These are phyloP conservation scores for Aplodontia rufa DNA, from an alignment of 2,113 vertebrate species.

Conservation along the genomic window DNA sequence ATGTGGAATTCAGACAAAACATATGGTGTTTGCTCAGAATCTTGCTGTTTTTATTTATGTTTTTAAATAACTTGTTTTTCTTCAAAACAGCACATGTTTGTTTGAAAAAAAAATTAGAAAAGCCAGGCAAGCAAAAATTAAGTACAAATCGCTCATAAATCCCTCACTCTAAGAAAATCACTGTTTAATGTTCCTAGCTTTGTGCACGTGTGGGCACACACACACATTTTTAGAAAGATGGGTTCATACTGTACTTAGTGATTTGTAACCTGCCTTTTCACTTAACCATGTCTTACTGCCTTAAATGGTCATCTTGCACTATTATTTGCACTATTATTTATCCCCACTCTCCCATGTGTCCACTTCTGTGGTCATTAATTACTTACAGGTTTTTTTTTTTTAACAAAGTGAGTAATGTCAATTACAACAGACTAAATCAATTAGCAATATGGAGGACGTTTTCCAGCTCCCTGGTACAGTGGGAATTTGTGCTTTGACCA, in stretches of 20 bases:
- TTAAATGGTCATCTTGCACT: conserved; percentile 38
- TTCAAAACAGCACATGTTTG: conserved; percentile 72
- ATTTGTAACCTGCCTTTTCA: conserved; percentile 29
- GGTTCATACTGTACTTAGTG: not conserved
- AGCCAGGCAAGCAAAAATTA: conserved; percentile 53
- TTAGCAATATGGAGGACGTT: not conserved
- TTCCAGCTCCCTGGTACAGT: conserved; percentile 23
- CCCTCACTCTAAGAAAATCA: not conserved
- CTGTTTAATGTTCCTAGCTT: not conserved
- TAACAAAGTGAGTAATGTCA: conserved; percentile 32
- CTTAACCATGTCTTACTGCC: not conserved
- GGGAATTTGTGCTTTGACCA: conserved; percentile 49
- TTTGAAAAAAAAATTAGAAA: conserved; percentile 48
- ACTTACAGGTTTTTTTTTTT: not conserved
- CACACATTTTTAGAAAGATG: not conserved
- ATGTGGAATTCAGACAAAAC: conserved; percentile 65
- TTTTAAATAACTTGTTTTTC: conserved; percentile 74
- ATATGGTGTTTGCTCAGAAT: conserved; percentile 59
- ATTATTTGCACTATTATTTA: conserved; percentile 20
- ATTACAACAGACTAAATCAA: not conserved
- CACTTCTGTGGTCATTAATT: not conserved
- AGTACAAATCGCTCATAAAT: conserved; percentile 49
- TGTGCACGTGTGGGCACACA: not conserved
- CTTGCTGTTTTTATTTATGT: conserved; percentile 72
- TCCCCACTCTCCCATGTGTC: not conserved